Conservation (phyloP, 2,888 invertebrate genomes). For the Andrena bicolor region DNA sequence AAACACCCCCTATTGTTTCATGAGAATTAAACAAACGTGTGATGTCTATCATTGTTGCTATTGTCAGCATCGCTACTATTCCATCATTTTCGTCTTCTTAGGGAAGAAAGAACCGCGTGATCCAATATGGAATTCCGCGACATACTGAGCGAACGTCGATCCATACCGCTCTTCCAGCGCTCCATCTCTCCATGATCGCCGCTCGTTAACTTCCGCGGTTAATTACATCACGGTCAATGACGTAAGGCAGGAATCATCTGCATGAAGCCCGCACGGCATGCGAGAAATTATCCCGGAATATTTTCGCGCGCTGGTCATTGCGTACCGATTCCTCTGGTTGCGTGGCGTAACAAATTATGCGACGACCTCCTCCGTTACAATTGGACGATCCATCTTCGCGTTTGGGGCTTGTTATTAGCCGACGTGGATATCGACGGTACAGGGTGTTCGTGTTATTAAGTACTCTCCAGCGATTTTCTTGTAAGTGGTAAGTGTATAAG, state of each 20-base stretch:
- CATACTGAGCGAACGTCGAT: constrained; percentile 42
- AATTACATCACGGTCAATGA: constrained; percentile 64
- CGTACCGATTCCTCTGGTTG: constrained; percentile 16
- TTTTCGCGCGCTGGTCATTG: constrained; percentile 25
- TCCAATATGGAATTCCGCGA: constrained; percentile 9
- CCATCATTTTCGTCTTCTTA: not conserved
- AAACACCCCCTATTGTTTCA: not conserved
- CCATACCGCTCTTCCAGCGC: constrained; percentile 1
- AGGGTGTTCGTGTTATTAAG: too few relatives aligned
- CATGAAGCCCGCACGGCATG: constrained; percentile 56
- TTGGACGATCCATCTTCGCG: constrained; percentile 49
- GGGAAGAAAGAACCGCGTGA: not conserved
- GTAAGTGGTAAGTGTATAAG: too few relatives aligned
- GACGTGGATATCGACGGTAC: constrained; percentile 24
- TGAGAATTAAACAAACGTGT: not conserved
- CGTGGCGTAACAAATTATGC: constrained; percentile 45
- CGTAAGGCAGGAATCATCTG: constrained; percentile 60
- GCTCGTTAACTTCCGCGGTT: constrained; percentile 63
- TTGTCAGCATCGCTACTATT: not conserved
- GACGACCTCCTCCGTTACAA: constrained; percentile 44
- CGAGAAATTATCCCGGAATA: constrained; percentile 49
- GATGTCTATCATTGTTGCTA: not conserved
- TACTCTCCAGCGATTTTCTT: too few relatives aligned
- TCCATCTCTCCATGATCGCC: constrained; percentile 38
- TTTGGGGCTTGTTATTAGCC: constrained; percentile 44